Evolutionary conservation across 2,888 invertebrate genomes (phyloP).

Genomic region (Mythimna loreyi): DNA sequence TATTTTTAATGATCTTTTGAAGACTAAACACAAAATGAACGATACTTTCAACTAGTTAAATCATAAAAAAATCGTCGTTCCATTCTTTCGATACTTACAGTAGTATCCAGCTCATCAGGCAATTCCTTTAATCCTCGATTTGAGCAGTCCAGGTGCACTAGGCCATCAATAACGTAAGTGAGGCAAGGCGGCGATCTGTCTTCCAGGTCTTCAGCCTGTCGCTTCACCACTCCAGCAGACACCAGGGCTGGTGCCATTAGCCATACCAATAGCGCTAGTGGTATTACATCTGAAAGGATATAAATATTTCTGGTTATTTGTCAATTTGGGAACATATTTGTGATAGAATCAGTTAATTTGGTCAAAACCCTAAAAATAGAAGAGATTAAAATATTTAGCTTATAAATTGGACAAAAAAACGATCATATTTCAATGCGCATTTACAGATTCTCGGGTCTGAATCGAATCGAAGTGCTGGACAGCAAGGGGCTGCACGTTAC

Average conservation of each 20-base stretch:
- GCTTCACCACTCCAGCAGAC: constrained; percentile 71
- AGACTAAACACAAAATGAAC: too few species aligned
- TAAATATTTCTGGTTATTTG: neutral
- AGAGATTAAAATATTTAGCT: too few species aligned
- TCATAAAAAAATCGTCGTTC: neutral
- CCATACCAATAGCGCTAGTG: constrained; percentile 76
- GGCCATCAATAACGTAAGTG: constrained; percentile 71
- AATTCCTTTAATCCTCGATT: constrained; percentile 79
- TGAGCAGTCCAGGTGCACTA: constrained; percentile 80
- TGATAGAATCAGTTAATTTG: too few species aligned
- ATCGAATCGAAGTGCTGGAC: too few species aligned
- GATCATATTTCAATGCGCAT: too few species aligned
- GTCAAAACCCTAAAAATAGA: too few species aligned
- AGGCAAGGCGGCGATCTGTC: constrained; percentile 67
- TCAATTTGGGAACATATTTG: neutral
- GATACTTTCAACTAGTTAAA: too few species aligned
- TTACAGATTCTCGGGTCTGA: too few species aligned
- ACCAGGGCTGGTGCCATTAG: constrained; percentile 75
- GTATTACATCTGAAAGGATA: constrained; percentile 76
- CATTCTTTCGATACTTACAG: constrained; percentile 72
- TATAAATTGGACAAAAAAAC: too few species aligned
- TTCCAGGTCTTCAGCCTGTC: constrained; percentile 67
- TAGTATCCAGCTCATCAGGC: constrained; percentile 78
- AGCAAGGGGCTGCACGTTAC: too few species aligned
- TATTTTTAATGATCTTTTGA: too few species aligned